Evolutionary conservation across 2,888 invertebrate species (phyloP), one percentile per base, ranked within the genome.

Genomic region (Ophion ventricosus): DNA sequence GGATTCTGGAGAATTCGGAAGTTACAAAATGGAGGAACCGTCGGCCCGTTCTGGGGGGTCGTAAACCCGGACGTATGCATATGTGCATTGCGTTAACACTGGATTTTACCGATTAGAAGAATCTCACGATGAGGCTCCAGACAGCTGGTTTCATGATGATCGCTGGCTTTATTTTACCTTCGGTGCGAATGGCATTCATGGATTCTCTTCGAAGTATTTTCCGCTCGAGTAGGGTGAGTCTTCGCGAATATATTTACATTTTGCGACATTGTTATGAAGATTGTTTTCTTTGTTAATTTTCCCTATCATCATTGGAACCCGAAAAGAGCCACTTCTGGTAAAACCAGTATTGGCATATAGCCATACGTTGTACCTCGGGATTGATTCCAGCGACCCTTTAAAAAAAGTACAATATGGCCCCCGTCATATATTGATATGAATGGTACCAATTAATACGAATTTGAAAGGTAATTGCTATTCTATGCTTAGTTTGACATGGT

Each of bases 161-260:
- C 69, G 23, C 87, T 2, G 73, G 63, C 49, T 73, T 82, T 35
- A 43, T 83, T n/a, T 63, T 85, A 54, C 84, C 85, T 14, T 8
- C 69, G 1, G 78, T 85, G 17, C 70, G 54, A 26, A 82, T 83
- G 5, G 72, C 86, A 7, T 87, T 90, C 59, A 83, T 81, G 86
- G 90, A 89, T 11, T 74, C 87, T 8, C 17, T 91, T 66, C 82
- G 80, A 14, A 86, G 61, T n/a, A 23, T 89, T 17, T 83, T 90
- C 49, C 83, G 85, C 61, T 78, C 76, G n/a, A 88, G 88, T 35
- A 89, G 77, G 87, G 90, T 90, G 73, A 90, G 90, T 89, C 69
- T 85, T 85, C 8, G 61, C 14, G 25, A 17, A 72, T 40, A 23
- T 17, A n/a, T 67, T 26, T 4, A 2, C 4, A 25, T 25, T 25